Base-by-base conservation (phyloP, 2,113 vertebrate genomes). In the Podarcis muralis region DNA sequence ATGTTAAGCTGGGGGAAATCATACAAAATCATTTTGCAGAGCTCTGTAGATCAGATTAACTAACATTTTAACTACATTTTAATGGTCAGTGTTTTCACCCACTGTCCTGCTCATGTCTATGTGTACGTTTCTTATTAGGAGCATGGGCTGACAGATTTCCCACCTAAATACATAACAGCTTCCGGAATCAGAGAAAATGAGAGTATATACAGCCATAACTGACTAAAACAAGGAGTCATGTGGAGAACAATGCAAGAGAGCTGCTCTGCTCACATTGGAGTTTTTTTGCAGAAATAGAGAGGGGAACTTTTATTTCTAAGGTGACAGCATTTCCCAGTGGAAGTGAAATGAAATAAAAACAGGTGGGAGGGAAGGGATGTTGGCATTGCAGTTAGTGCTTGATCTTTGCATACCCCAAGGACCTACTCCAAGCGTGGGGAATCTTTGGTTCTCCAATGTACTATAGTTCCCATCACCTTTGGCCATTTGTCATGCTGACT, bases 21-120 rank as follows among this genome's bases (percentile, higher is more conserved):
- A 94, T 93, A 92, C 93, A 94, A 95, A 93, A 89, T 93, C 93
- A 88, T 93, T 95, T 95, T 92, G 81, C 92, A 91, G 88, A 88
- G 87, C 87, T 83, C 86, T 0, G 0, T 87, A 74, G 91, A 91
- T 94, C 25, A 4, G 71, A 88, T 90, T 85, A 86, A 59, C n/a
- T 32, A 59, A 81, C 89, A 81, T 92, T 90, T 13, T 48, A 40
- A 65, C 89, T 62, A 5, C 78, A 81, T 91, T 93, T 91, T 89
- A 91, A 83, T 9, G 76, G 82, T 59, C 88, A 66, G 30, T 15
- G 57, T 74, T 91, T 92, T 89, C 88, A 86, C 1, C 72, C 81
- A 18, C 7, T 82, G 71, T 84, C 88, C 92, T 81, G 43, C 16
- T 90, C 86, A 85, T 74, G n/a, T 84, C 89, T 84, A 85, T 74